Evolutionary conservation across 2,888 invertebrate genomes (phyloP), one percentile per base, ranked within the genome.

Genomic region (Cephus pulcher): DNA sequence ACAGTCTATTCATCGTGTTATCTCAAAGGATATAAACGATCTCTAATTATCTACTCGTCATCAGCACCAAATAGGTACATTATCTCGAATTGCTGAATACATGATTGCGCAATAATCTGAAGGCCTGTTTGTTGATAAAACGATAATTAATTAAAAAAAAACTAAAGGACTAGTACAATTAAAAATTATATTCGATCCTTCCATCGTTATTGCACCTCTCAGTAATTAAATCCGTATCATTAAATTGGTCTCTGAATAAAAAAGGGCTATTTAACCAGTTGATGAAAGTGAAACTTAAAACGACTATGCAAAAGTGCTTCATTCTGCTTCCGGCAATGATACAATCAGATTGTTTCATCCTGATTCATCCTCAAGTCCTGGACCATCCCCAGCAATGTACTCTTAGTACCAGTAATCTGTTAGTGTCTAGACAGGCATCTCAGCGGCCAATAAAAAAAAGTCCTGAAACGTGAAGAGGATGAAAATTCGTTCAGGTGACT

Each of bases 1-100:
- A 89, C 88, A 84, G 83, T 88, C 84, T 88, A 84, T 85, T 73
- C 82, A 74, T 56, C 23, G 23, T 23, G 15, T 40, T 40, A 56
- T 9, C 56, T 56, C 23, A 56, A 23, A 15, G 56, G 56, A 56
- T 9, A 56, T 23, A 56, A 56, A 56, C 56, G 23, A 56, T 56
- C 56, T 56, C 56, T 56, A 56, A 56, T 56, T 9, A 23, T 56
- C 23, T 23, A 23, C 56, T 56, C 56, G 23, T 40, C 40, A 40
- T 56, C 56, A 23, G 56, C 56, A 56, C 56, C 56, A 23, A 56
- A 9, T 56, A 56, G 56, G 9, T 56, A 56, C 56, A 9, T 56
- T 23, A 56, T 23, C 4, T 56, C 56, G 0, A 56, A 56, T 23
- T 23, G 56, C 56, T 56, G 23, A 23, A 56, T 56, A 56, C 23